Percentiles rank a stretch among this genome's conserved stretches.
These are phyloP conservation scores for Dolichomitus sp. DNA, from an alignment of 2,888 invertebrate genomes.

Conservation along the genomic window DNA sequence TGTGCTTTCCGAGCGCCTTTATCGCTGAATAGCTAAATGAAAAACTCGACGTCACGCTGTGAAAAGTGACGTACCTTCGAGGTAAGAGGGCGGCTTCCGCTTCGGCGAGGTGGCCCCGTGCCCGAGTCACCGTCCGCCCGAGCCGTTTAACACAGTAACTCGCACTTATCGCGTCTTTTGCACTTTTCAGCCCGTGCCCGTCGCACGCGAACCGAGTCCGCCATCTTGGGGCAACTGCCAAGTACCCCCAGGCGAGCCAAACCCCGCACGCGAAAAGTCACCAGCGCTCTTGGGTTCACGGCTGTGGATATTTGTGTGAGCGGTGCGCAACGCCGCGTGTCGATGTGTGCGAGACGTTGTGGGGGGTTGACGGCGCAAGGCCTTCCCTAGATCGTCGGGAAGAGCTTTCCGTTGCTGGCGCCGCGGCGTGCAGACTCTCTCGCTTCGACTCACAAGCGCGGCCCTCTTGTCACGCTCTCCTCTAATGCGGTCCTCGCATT, in stretches of 20 bases:
- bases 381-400: slow-evolving; percentile 22
- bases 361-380: slow-evolving; percentile 34
- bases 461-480: slow-evolving; percentile 15
- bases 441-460: background rate
- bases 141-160: slow-evolving; percentile 80
- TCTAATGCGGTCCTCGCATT: background rate
- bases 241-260: slow-evolving; percentile 77
- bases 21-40: background rate
- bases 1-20: background rate
- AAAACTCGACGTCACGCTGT: slow-evolving; percentile 26
- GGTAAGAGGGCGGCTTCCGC: slow-evolving; percentile 50
- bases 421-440: slow-evolving; percentile 21
- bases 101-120: slow-evolving; percentile 68
- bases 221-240: slow-evolving; percentile 85
- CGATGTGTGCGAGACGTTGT: slow-evolving; percentile 1
- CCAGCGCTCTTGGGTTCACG: slow-evolving; percentile 62
- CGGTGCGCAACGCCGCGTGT: background rate
- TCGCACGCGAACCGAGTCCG: slow-evolving; percentile 84
- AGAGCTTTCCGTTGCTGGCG: slow-evolving; percentile 57
- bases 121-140: slow-evolving; percentile 68
- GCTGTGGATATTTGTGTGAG: background rate
- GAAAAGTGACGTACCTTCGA: slow-evolving; percentile 61
- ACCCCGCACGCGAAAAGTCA: slow-evolving; percentile 72
- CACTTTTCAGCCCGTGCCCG: slow-evolving; percentile 82
- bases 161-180: slow-evolving; percentile 79